Conservation (phyloP, 2,888 invertebrate genomes). For the Cristatella mucedo region DNA sequence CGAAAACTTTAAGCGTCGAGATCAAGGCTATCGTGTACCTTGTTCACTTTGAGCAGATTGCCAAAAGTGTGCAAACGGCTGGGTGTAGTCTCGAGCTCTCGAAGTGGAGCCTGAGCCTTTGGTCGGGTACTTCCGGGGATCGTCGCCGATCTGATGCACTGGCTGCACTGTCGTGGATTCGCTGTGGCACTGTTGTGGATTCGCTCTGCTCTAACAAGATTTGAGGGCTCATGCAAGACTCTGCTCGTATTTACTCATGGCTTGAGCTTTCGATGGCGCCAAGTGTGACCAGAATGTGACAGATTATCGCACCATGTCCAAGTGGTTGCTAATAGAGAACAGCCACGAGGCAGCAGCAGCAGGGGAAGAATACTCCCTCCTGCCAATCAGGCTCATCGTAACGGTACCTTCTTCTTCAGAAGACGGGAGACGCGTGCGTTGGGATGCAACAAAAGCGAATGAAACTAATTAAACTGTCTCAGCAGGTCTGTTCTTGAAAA, state of each 20-base stretch:
- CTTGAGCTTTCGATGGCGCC: too few relatives aligned
- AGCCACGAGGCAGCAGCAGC: too few relatives aligned
- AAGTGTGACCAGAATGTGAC: too few relatives aligned
- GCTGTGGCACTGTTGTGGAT: too few relatives aligned
- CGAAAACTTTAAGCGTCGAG: neutral
- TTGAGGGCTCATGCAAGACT: too few relatives aligned
- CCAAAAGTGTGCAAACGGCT: constrained; percentile 97
- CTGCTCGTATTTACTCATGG: too few relatives aligned
- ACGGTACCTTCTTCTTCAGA: constrained; percentile 6
- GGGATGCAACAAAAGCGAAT: constrained; percentile 65
- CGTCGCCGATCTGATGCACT: constrained; percentile 97
- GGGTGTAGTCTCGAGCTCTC: constrained; percentile 86
- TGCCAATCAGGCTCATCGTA: too few relatives aligned
- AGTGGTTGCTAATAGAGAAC: too few relatives aligned
- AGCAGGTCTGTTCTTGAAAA: constrained; percentile 71
- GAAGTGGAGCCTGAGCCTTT: constrained; percentile 72
- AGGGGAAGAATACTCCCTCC: too few relatives aligned
- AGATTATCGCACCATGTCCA: too few relatives aligned
- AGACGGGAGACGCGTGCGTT: neutral
- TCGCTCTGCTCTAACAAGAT: constrained; percentile 47
- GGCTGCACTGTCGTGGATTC: constrained; percentile 89
- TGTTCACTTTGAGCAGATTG: constrained; percentile 97
- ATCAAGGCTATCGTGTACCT: constrained; percentile 44
- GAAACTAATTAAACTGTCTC: constrained; percentile 83
- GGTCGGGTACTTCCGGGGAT: constrained; percentile 93